phyloP scores from a whole-genome alignment of 1,140 invertebrate genomes.

The Thrips palmi region DNA sequence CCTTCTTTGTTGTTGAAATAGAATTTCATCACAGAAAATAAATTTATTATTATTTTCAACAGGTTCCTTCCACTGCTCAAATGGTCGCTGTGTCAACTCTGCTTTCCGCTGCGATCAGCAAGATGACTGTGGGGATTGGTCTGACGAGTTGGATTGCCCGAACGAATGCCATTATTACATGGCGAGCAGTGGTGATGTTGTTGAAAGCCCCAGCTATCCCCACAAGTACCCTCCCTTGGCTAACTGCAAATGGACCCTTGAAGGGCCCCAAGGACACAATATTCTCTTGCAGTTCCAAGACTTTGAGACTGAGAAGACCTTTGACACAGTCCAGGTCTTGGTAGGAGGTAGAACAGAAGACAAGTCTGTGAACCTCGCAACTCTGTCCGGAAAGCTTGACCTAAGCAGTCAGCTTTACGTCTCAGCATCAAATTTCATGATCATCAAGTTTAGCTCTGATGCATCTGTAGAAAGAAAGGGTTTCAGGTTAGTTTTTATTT shows the following conservation, averaged over 20 bases:
- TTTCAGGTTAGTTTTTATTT: constrained; percentile 36
- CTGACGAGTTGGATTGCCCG: constrained; percentile 81
- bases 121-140: constrained; percentile 82
- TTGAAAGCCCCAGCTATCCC: constrained; percentile 87
- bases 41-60: constrained; percentile 16
- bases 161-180: constrained; percentile 78
- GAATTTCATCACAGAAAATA: background rate
- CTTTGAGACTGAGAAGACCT: constrained; percentile 91
- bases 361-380: constrained; percentile 76
- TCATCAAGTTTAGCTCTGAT: constrained; percentile 90
- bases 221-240: constrained; percentile 75
- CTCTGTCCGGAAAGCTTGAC: constrained; percentile 75
- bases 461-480: constrained; percentile 84
- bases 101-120: constrained; percentile 81
- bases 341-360: constrained; percentile 90
- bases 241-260: constrained; percentile 93
- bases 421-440: constrained; percentile 94
- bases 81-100: constrained; percentile 76
- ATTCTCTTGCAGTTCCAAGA: constrained; percentile 87
- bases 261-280: constrained; percentile 87
- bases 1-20: background rate
- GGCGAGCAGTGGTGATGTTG: constrained; percentile 83
- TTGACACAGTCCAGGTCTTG: constrained; percentile 88
- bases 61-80: constrained; percentile 82
- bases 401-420: constrained; percentile 67